Evolutionary conservation across 2,113 vertebrate genomes (phyloP).

Genomic region (Stigmatopora argus): DNA sequence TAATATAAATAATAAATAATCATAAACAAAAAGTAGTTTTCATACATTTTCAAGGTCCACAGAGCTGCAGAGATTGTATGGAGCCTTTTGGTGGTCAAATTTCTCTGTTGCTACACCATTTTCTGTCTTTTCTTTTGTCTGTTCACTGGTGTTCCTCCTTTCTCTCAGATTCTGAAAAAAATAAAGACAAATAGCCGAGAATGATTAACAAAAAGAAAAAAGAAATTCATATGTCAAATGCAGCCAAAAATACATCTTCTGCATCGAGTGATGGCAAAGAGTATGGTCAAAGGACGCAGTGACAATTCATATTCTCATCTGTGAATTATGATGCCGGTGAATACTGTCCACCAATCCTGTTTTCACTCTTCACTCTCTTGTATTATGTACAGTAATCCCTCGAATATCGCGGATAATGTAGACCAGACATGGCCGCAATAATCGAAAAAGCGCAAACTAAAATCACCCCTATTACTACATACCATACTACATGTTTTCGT

Average conservation of each 20-base stretch:
- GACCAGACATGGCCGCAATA: too few species aligned
- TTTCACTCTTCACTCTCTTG: not conserved
- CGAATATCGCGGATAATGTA: not conserved
- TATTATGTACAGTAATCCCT: not conserved
- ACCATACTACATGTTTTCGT: too few species aligned
- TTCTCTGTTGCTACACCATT: not conserved
- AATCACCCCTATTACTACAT: too few species aligned
- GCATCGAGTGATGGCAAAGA: not conserved
- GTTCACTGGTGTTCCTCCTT: slow-evolving; percentile 31
- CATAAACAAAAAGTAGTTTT: not conserved
- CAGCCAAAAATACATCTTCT: not conserved
- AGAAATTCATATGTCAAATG: not conserved
- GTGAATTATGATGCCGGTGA: not conserved
- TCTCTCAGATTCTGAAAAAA: slow-evolving; percentile 40
- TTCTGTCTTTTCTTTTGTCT: slow-evolving; percentile 14
- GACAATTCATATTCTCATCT: not conserved
- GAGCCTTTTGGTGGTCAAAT: slow-evolving; percentile 15
- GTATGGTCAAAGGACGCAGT: not conserved
- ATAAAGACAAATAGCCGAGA: not conserved
- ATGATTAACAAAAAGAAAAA: not conserved
- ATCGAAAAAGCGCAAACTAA: too few species aligned
- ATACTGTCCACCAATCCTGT: not conserved
- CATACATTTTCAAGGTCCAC: slow-evolving; percentile 58
- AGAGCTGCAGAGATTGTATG: slow-evolving; percentile 46
- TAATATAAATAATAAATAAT: not conserved